phyloP scores from a whole-genome alignment of 2,888 invertebrate species.

The Scaptodrosophila latifasciaeformis region DNA sequence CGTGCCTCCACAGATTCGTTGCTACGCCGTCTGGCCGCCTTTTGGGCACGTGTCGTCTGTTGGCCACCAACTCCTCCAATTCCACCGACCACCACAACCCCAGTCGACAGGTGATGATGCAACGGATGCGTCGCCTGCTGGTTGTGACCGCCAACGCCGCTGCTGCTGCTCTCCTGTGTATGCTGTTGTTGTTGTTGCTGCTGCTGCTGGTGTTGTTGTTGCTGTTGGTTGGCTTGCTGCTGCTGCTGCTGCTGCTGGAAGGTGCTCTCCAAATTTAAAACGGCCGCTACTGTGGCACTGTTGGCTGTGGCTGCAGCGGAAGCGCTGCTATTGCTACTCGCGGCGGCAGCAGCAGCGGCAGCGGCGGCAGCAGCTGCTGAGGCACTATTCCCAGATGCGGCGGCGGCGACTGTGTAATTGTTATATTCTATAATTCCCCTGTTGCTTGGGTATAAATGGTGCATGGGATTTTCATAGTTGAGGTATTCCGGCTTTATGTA shows the following conservation, averaged over 20 bases:
- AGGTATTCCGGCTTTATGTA: constrained; percentile 72
- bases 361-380: constrained; percentile 48
- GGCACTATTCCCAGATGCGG: constrained; percentile 41
- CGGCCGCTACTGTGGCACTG: constrained; percentile 35
- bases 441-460: constrained; percentile 70
- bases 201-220: no score
- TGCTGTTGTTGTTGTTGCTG: constrained; percentile 36
- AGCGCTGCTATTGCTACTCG: constrained; percentile 19
- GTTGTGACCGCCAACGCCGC: constrained; percentile 31
- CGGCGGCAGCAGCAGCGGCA: constrained; percentile 52
- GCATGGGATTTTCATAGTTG: constrained; percentile 73
- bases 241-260: constrained; percentile 43
- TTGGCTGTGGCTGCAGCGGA: constrained; percentile 32
- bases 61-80: constrained; percentile 16
- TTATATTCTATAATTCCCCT: constrained; percentile 71
- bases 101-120: constrained; percentile 67
- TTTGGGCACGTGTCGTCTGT: constrained; percentile 65
- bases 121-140: constrained; percentile 56
- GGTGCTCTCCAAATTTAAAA: constrained; percentile 51
- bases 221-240: constrained; percentile 19
- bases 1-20: constrained; percentile 75
- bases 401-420: constrained; percentile 61
- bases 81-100: constrained; percentile 37
- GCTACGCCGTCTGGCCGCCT: constrained; percentile 72
- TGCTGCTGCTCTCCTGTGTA: constrained; percentile 24